Evolutionary conservation across 2,888 invertebrate genomes (phyloP).

Genomic region (Pardosa pseudoannulata): DNA sequence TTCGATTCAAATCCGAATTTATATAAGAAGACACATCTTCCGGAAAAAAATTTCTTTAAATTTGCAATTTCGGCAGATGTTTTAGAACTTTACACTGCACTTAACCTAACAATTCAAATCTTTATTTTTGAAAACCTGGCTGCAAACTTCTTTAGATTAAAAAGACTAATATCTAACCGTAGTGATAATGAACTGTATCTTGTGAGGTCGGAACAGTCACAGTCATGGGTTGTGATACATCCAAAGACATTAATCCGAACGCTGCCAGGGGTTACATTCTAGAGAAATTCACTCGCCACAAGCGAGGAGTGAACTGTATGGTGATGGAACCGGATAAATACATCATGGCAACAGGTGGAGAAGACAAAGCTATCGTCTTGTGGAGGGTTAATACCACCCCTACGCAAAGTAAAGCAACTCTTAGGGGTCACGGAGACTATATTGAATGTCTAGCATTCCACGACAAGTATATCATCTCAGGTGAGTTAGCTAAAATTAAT

Average conservation of each 20-base stretch:
- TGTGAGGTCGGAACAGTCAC: too few species aligned
- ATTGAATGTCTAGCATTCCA: constrained; percentile 79
- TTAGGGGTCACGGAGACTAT: constrained; percentile 76
- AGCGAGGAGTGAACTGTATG: constrained; percentile 79
- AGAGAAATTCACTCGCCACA: constrained; percentile 77
- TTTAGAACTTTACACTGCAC: too few species aligned
- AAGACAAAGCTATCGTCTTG: constrained; percentile 79
- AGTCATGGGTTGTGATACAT: constrained; percentile 49
- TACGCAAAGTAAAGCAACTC: constrained; percentile 78
- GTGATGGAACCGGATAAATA: constrained; percentile 79
- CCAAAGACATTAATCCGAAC: constrained; percentile 67
- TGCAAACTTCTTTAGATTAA: too few species aligned
- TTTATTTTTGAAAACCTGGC: too few species aligned
- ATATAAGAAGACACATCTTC: too few species aligned
- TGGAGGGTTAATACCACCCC: constrained; percentile 79
- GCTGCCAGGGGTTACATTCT: constrained; percentile 65
- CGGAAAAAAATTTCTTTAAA: too few species aligned
- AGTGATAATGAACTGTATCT: too few species aligned
- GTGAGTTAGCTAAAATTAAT: too few species aligned
- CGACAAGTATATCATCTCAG: constrained; percentile 79
- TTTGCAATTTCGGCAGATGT: too few species aligned
- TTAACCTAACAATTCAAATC: too few species aligned
- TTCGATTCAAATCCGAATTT: too few species aligned
- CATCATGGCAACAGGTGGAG: constrained; percentile 79
- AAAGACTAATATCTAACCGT: too few species aligned